Conservation (phyloP, 2,113 vertebrate genomes). For the Entomyzon cyanotis region DNA sequence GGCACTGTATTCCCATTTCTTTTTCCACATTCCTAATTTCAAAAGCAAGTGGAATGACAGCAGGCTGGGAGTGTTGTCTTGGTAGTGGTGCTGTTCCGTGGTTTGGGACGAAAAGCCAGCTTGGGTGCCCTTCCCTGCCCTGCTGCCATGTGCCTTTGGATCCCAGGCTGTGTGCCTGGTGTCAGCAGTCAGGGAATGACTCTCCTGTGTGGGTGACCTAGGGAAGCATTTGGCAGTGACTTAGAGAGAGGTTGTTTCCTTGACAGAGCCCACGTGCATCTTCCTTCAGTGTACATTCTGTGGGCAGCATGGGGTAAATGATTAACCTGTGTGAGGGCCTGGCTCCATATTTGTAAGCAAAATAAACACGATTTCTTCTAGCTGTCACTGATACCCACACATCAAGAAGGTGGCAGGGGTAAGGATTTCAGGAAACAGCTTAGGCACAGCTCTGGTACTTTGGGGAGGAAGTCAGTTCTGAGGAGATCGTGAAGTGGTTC, state of each 20-base stretch:
- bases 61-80: not conserved
- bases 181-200: not conserved
- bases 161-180: not conserved
- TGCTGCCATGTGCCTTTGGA: not conserved
- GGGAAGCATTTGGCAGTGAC: not conserved
- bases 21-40: not conserved
- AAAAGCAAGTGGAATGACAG: not conserved
- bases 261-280: not conserved
- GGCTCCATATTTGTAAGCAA: not conserved
- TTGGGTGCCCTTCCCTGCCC: not conserved
- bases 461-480: not conserved
- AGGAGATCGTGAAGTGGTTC: not conserved
- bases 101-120: not conserved
- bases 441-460: not conserved
- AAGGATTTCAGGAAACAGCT: not conserved
- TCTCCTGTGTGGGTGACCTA: fast-evolving
- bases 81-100: fast-evolving
- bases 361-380: not conserved
- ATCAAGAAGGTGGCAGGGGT: not conserved
- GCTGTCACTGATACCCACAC: not conserved
- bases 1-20: not conserved
- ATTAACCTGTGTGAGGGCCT: not conserved
- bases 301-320: not conserved
- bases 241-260: not conserved
- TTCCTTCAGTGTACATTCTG: not conserved